Conservation (phyloP, 2,113 vertebrate genomes). For the Mastomys coucha region DNA sequence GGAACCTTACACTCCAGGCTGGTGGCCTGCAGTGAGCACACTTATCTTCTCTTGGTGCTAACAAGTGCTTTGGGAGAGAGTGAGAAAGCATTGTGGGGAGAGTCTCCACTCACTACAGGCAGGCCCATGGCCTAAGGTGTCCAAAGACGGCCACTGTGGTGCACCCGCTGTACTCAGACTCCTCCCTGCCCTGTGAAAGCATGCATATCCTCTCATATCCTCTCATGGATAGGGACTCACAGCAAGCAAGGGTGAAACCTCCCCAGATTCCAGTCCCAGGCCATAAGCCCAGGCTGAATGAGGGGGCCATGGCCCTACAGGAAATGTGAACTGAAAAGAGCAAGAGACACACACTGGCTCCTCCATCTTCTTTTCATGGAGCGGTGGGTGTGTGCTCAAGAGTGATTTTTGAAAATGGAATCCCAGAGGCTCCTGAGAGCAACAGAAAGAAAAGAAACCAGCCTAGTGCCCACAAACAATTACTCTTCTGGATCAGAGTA, state of each 20-base stretch:
- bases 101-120: not conserved
- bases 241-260: fast-evolving
- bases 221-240: not conserved
- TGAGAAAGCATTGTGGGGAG: not conserved
- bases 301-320: fast-evolving
- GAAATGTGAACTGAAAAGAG: not conserved
- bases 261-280: not conserved
- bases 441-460: no score
- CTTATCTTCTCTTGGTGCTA: no score
- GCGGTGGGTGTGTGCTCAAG: not conserved
- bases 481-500: fast-evolving
- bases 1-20: not conserved
- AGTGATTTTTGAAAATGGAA: not conserved
- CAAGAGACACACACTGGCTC: not conserved
- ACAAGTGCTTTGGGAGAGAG: not conserved
- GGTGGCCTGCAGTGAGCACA: not conserved
- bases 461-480: not conserved
- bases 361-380: not conserved
- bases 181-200: fast-evolving
- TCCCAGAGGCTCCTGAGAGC: not conserved
- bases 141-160: not conserved
- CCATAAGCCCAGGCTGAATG: not conserved
- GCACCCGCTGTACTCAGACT: no score
- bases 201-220: not conserved
- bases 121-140: fast-evolving